A percentile compares a stretch with the other conserved stretches of the same genome.
Conservation (phyloP, 92 coral and sea anemone genomes). For the Micromussa lordhowensis region DNA sequence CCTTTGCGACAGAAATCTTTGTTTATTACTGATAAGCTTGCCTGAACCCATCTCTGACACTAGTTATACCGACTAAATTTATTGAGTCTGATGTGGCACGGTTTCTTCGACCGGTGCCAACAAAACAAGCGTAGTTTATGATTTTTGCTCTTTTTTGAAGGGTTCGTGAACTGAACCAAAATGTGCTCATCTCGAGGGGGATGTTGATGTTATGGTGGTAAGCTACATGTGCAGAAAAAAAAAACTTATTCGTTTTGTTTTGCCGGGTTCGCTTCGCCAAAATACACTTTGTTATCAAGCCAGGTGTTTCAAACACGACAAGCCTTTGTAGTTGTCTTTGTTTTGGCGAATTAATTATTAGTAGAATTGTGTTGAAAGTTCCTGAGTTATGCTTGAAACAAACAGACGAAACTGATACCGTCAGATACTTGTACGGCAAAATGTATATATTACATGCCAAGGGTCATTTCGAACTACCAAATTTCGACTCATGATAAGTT, state of each 20-base stretch:
- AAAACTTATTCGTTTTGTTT: not conserved
- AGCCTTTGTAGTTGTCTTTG: not conserved
- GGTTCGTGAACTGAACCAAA: not conserved
- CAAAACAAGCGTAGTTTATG: not conserved
- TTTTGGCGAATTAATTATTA: not conserved
- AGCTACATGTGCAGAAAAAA: not conserved
- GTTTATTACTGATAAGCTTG: too few species aligned
- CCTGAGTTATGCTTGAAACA: not conserved
- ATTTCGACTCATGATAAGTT: not conserved
- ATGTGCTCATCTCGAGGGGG: not conserved
- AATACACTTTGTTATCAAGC: not conserved
- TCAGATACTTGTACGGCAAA: not conserved
- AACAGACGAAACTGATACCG: not conserved
- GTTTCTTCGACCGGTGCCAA: not conserved
- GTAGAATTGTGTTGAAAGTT: not conserved
- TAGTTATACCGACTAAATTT: too few species aligned
- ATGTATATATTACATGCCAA: not conserved
- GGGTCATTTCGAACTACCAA: not conserved
- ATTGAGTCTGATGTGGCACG: too few species aligned
- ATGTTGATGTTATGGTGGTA: too few species aligned
- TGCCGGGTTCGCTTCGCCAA: not conserved
- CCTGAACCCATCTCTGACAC: too few species aligned
- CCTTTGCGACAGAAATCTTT: too few species aligned
- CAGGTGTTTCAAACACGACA: not conserved
- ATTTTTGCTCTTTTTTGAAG: not conserved